These are phyloP conservation scores for Mustela lutreola DNA, from an alignment of 2,113 vertebrate species.

Conservation along the genomic window DNA sequence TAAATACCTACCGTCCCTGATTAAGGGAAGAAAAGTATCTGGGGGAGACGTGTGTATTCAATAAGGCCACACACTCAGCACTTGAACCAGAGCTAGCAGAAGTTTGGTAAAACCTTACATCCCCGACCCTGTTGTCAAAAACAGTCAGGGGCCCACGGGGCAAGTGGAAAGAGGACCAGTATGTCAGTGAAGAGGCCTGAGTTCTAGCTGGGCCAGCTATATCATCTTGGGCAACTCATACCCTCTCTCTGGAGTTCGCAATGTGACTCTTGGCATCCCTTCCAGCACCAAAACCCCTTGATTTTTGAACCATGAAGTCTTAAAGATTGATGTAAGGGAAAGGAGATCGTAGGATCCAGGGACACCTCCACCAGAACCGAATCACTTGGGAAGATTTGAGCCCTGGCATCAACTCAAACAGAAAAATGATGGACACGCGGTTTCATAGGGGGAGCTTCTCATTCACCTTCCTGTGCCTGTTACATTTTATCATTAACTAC, in stretches of 20 bases:
- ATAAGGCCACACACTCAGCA: neutral
- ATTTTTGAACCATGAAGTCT: constrained; percentile 32
- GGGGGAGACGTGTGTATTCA: neutral
- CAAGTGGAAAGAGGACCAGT: neutral
- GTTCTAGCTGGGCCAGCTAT: neutral
- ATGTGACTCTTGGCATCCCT: neutral
- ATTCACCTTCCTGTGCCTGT: neutral
- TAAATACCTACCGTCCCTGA: neutral
- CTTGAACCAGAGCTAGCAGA: neutral
- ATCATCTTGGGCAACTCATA: neutral
- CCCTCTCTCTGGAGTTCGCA: constrained; percentile 1
- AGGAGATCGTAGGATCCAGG: constrained; percentile 8
- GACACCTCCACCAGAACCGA: neutral
- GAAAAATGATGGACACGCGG: neutral
- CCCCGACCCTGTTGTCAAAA: neutral
- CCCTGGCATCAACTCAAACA: constrained; percentile 45
- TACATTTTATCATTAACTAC: neutral
- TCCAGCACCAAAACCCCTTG: neutral
- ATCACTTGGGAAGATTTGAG: neutral
- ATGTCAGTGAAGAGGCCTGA: neutral
- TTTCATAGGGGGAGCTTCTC: neutral
- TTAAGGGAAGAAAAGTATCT: neutral
- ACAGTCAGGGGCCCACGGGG: neutral
- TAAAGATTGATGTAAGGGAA: constrained; percentile 36
- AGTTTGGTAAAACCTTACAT: neutral